Conservation (phyloP, 2,888 invertebrate species). For the Macroteleia sp. region DNA sequence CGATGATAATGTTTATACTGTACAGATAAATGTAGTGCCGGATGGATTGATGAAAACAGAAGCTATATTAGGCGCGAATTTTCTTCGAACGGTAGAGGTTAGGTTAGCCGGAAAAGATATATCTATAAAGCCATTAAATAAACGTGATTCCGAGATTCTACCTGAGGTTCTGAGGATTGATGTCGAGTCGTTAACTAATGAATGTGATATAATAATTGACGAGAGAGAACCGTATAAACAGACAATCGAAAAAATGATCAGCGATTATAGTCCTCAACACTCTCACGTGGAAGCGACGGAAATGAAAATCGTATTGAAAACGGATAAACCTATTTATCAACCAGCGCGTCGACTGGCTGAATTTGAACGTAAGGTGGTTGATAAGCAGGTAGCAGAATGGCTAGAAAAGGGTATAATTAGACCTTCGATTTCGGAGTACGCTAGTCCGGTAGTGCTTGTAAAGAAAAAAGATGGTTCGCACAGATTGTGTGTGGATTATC, state of each 20-base stretch:
- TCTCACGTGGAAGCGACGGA: not conserved
- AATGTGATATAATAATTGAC: not conserved
- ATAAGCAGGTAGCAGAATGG: slow-evolving; percentile 16
- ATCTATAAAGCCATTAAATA: not conserved
- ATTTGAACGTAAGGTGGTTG: not conserved
- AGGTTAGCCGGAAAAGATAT: not conserved
- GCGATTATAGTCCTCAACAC: not conserved
- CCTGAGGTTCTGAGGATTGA: slow-evolving; percentile 13
- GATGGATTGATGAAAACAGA: not conserved
- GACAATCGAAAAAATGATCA: not conserved
- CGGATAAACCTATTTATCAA: slow-evolving; percentile 2
- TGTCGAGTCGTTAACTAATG: not conserved
- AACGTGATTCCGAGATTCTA: not conserved
- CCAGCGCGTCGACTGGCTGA: slow-evolving; percentile 1
- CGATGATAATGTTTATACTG: not conserved
- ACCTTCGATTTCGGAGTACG: slow-evolving; percentile 12
- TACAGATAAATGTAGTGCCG: not conserved
- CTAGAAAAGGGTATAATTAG: slow-evolving; percentile 8
- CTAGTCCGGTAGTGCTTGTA: slow-evolving; percentile 9
- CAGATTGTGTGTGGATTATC: slow-evolving; percentile 16
- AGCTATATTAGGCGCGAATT: not conserved
- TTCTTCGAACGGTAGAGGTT: not conserved
- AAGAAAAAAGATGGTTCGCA: slow-evolving; percentile 5
- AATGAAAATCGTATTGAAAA: slow-evolving; percentile 12
- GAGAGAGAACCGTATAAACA: not conserved